Evolutionary conservation across 2,797 vertebrate species (phyloP), one percentile per base, ranked within the genome.

Genomic region (Aeoliscus strigatus): DNA sequence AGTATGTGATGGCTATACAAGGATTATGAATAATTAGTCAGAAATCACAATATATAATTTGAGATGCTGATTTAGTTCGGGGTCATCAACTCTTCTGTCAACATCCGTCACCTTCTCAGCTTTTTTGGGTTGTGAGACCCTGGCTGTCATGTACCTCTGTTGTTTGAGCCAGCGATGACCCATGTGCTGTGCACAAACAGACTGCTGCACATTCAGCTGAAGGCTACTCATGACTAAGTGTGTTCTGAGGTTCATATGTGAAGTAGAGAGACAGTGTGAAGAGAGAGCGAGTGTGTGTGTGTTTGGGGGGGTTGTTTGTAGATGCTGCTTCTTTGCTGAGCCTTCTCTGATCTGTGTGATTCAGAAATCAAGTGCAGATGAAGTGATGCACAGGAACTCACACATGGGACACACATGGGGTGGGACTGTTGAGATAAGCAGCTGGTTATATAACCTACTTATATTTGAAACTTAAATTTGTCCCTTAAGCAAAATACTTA

Each of bases 171-270:
- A n/a, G n/a, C n/a, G n/a, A n/a, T n/a, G n/a, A 17, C 21, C 30
- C 27, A n/a, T 15, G 6, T 6, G 6, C 18, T 6, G 6, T 21
- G 18, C 18, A 21, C 3, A 21, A 21, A 21, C 18, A 32, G 35
- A 11, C 36, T 57, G 69, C n/a, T n/a, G n/a, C n/a, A n/a, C n/a
- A n/a, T n/a, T 49, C 69, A 44, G 53, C 59, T 39, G 42, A 43
- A 59, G 54, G 64, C 55, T 54, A 55, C 60, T 61, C 63, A 59
- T 70, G 63, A 73, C 47, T 66, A 60, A 61, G 53, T 60, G 46
- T 60, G 66, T 60, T 60, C 28, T 50, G 50, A 70, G 71, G 52
- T 50, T 56, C 50, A 53, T 65, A 56, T 71, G 68, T 70, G 62
- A 76, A 70, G 72, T 15, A 52, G 49, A 40, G 53, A 73, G 52